These are phyloP conservation scores for Onychomys leucogaster DNA, from an alignment of 2,797 vertebrate species.

Conservation along the genomic window DNA sequence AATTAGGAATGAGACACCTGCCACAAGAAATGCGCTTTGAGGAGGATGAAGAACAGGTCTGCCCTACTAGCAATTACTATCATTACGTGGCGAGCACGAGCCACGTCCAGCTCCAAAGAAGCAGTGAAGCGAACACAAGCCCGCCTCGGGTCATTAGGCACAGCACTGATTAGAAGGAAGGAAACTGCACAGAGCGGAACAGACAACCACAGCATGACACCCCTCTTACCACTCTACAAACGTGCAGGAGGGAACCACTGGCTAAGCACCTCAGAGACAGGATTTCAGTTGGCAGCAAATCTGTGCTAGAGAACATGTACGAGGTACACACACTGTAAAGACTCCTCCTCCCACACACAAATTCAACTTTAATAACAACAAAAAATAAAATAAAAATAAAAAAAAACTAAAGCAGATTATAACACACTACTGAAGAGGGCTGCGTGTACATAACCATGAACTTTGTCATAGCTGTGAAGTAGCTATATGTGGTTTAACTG, in stretches of 20 bases:
- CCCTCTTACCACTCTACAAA: background rate
- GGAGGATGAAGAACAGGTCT: conserved; percentile 85
- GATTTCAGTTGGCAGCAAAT: background rate
- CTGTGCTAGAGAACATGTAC: background rate
- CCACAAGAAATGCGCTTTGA: conserved; percentile 85
- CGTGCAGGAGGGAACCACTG: background rate
- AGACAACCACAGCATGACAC: conserved; percentile 46
- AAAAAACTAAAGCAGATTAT: background rate
- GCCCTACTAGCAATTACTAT: conserved; percentile 86
- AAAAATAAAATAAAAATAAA: background rate
- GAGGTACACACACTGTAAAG: background rate
- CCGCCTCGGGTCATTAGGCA: conserved; percentile 82
- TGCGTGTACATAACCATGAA: background rate
- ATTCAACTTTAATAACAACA: conserved; percentile 8
- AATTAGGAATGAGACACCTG: conserved; percentile 89
- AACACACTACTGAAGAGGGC: background rate
- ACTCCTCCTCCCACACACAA: background rate
- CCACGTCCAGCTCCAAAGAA: conserved; percentile 80
- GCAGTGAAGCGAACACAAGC: conserved; percentile 81
- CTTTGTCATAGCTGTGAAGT: background rate
- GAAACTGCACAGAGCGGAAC: conserved; percentile 68
- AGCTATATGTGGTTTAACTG: background rate
- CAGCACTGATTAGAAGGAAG: conserved; percentile 74
- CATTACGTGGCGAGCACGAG: conserved; percentile 81
- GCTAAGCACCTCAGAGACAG: background rate